Conservation (phyloP, 2,888 invertebrate species). For the Nematopogon swammerdamellus region DNA sequence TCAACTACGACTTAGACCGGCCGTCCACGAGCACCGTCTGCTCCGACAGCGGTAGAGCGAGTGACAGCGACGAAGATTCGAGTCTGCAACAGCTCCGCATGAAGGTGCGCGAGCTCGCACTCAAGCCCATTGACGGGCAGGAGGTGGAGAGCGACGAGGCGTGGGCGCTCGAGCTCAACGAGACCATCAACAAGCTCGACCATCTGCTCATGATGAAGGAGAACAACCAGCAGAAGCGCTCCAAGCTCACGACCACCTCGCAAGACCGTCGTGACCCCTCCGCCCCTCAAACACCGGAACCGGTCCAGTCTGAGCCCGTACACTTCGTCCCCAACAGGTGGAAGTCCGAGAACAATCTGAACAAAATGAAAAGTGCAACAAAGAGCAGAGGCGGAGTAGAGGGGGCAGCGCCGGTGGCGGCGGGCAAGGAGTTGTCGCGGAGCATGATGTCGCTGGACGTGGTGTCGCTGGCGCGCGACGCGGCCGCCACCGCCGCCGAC, state of each 20-base stretch:
- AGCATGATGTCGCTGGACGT: slow-evolving; percentile 51
- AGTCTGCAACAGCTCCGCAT: slow-evolving; percentile 65
- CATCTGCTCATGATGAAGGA: slow-evolving; percentile 67
- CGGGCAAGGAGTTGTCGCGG: slow-evolving; percentile 39
- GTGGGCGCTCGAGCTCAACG: slow-evolving; percentile 75
- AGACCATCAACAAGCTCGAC: slow-evolving; percentile 74
- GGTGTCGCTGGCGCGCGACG: slow-evolving; percentile 37
- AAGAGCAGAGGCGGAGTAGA: neutral
- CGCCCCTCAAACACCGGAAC: slow-evolving; percentile 13
- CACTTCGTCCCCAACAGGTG: slow-evolving; percentile 18
- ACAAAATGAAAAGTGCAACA: neutral
- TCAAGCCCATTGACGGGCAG: slow-evolving; percentile 70
- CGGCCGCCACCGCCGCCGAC: slow-evolving; percentile 28
- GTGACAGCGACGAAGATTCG: slow-evolving; percentile 42
- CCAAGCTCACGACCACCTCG: slow-evolving; percentile 36
- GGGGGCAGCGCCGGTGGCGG: slow-evolving; percentile 18
- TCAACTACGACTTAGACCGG: slow-evolving; percentile 1
- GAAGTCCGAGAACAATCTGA: slow-evolving; percentile 27
- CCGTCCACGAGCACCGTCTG: neutral
- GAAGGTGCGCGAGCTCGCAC: slow-evolving; percentile 68
- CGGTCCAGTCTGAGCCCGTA: neutral
- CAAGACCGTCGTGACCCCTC: slow-evolving; percentile 41
- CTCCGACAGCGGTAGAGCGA: slow-evolving; percentile 9
- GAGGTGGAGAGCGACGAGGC: slow-evolving; percentile 66
- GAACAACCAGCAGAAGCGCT: slow-evolving; percentile 53